Evolutionary conservation across 2,797 vertebrate genomes (phyloP).

Genomic region (Perdix hodgsoniae): DNA sequence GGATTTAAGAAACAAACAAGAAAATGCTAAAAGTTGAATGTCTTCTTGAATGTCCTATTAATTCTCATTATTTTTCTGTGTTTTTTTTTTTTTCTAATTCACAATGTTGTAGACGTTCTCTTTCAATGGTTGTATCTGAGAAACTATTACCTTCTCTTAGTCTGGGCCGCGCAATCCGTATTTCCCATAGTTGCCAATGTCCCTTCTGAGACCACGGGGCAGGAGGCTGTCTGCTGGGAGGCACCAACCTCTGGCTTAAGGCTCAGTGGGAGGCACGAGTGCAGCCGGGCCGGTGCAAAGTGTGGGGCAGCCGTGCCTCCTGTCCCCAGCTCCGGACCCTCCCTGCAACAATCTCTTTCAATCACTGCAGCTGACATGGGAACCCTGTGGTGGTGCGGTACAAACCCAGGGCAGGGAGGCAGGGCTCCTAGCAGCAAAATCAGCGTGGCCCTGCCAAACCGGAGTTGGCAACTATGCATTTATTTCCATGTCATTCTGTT

Average conservation of each 20-base stretch:
- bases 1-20: not conserved
- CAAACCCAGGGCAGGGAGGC: not conserved
- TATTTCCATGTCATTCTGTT: slow-evolving; percentile 82
- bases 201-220: not conserved
- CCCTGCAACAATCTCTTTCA: slow-evolving; percentile 27
- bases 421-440: not conserved
- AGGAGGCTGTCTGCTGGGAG: not conserved
- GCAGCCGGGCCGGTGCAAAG: not conserved
- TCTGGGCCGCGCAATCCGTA: slow-evolving; percentile 64
- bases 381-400: not conserved
- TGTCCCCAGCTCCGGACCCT: not conserved
- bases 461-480: slow-evolving; percentile 73
- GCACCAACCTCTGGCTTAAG: not conserved
- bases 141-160: slow-evolving; percentile 37
- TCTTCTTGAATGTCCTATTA: slow-evolving; percentile 69
- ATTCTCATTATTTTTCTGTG: slow-evolving; percentile 53
- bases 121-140: slow-evolving; percentile 61
- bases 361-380: slow-evolving; percentile 51
- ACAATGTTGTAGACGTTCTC: slow-evolving; percentile 59
- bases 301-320: not conserved
- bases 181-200: slow-evolving; percentile 72
- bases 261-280: not conserved
- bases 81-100: slow-evolving; percentile 24
- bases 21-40: slow-evolving; percentile 26
- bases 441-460: slow-evolving; percentile 2